Conservation (phyloP, 1,140 invertebrate species). For the Sitodiplosis mosellana region DNA sequence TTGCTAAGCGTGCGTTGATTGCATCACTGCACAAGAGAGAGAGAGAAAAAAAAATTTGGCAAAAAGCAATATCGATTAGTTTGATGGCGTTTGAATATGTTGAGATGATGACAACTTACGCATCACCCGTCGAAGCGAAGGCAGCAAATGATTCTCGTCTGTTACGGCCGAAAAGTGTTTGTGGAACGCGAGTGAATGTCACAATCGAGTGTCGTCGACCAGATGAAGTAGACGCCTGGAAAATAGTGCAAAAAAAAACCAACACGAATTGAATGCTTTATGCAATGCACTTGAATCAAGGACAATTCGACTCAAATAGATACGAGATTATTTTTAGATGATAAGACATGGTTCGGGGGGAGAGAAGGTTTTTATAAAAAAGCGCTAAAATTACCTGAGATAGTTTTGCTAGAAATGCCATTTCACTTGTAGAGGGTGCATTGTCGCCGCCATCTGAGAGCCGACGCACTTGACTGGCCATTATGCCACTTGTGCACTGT, state of each 20-base stretch:
- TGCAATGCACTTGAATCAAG: too few relatives aligned
- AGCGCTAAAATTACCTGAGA: too few relatives aligned
- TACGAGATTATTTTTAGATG: too few relatives aligned
- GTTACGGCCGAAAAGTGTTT: constrained; percentile 49
- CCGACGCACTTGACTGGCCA: constrained; percentile 61
- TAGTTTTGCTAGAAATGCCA: constrained; percentile 53
- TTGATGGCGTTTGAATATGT: too few relatives aligned
- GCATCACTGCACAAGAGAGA: too few relatives aligned
- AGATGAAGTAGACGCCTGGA: constrained; percentile 45
- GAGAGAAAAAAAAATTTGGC: too few relatives aligned
- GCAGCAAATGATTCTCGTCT: constrained; percentile 62
- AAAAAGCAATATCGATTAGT: too few relatives aligned
- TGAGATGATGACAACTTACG: not conserved
- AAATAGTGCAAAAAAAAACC: too few relatives aligned
- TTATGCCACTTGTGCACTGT: constrained; percentile 61
- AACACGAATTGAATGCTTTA: too few relatives aligned
- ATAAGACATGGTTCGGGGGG: too few relatives aligned
- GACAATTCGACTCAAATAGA: too few relatives aligned
- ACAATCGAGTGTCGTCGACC: constrained; percentile 65
- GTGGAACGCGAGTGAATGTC: constrained; percentile 59
- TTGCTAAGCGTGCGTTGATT: constrained; percentile 13
- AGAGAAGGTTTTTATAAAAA: too few relatives aligned
- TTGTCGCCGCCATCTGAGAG: constrained; percentile 52
- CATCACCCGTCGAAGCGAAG: constrained; percentile 32
- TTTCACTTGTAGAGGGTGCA: constrained; percentile 39